Percentiles rank a stretch among this genome's conserved stretches.
These are phyloP conservation scores for Drosophila kambysellisi DNA, from an alignment of 2,888 invertebrate genomes.

Conservation along the genomic window DNA sequence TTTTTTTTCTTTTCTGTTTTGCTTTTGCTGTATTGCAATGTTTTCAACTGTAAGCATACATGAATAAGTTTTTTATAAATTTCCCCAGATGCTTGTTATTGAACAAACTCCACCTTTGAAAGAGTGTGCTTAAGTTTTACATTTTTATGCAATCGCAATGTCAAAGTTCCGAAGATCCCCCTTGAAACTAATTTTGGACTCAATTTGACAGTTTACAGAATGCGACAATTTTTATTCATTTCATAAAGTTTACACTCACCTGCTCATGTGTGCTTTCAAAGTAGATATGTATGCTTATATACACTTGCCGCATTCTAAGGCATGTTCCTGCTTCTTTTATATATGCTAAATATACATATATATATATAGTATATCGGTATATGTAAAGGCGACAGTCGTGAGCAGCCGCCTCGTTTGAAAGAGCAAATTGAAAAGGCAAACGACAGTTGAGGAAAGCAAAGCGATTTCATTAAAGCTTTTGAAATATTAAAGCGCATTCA, in stretches of 20 bases:
- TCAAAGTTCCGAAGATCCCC: slow-evolving; percentile 46
- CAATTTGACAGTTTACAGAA: slow-evolving; percentile 53
- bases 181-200: slow-evolving; percentile 54
- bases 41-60: slow-evolving; percentile 18
- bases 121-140: slow-evolving; percentile 30
- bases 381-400: slow-evolving; percentile 3
- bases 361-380: not conserved
- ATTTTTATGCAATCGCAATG: slow-evolving; percentile 35
- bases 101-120: not conserved
- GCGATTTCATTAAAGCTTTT: slow-evolving; percentile 78
- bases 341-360: slow-evolving; percentile 1
- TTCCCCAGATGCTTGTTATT: slow-evolving; percentile 47
- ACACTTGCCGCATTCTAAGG: slow-evolving; percentile 2
- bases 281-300: slow-evolving; percentile 3
- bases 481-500: slow-evolving; percentile 76
- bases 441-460: slow-evolving; percentile 59
- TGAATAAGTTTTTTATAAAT: slow-evolving; percentile 30
- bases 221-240: slow-evolving; percentile 63
- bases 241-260: slow-evolving; percentile 46
- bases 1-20: not conserved
- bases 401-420: slow-evolving; percentile 30
- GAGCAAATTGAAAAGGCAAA: slow-evolving; percentile 71
- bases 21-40: not conserved
- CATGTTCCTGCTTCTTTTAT: slow-evolving; percentile 1
- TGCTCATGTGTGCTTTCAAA: not conserved